Evolutionary conservation across 2,113 vertebrate species (phyloP).

Genomic region (Mus musculus): DNA sequence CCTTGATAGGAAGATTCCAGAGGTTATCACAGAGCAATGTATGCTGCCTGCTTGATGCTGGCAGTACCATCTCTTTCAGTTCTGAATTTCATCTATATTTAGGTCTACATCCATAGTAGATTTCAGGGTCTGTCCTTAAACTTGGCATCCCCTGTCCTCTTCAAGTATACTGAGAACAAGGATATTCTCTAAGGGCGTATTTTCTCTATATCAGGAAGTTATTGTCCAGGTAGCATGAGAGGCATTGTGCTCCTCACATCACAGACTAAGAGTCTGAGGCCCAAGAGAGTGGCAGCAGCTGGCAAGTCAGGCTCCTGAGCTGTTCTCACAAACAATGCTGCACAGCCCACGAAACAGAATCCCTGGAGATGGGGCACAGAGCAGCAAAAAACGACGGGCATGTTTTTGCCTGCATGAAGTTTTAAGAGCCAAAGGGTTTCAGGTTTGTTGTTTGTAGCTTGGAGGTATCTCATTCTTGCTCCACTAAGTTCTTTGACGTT

Average conservation of each 20-base stretch:
- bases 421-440: slow-evolving; percentile 1
- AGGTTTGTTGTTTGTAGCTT: neutral
- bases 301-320: neutral
- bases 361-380: neutral
- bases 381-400: neutral
- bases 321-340: neutral
- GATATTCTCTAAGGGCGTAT: neutral
- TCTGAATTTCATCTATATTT: neutral
- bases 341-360: neutral
- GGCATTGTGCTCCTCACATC: neutral
- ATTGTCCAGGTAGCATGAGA: neutral
- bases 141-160: neutral
- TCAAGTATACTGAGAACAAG: neutral
- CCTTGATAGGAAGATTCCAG: neutral
- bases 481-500: neutral
- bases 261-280: neutral
- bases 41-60: neutral
- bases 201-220: neutral
- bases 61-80: neutral
- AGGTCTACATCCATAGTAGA: neutral
- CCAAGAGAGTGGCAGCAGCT: neutral
- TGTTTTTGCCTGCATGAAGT: neutral
- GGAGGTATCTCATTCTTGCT: slow-evolving; percentile 14
- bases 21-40: neutral
- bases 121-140: neutral